Evolutionary conservation across 92 coral and sea anemone species (phyloP).

Genomic region (Phymanthus crucifer): DNA sequence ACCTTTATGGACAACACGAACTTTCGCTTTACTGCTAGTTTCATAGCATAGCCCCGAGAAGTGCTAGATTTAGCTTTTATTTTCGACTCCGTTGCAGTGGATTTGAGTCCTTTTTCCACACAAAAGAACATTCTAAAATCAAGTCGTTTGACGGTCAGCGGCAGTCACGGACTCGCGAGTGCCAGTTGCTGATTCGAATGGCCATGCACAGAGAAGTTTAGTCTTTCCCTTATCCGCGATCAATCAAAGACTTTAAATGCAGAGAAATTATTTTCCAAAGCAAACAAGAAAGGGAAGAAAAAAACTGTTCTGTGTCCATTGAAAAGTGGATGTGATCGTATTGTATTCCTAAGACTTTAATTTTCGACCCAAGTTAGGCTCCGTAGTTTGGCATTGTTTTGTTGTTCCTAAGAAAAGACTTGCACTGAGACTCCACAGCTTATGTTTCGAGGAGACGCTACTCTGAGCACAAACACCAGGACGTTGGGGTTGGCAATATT

Average conservation of each 20-base stretch:
- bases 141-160: background rate
- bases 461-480: conserved; percentile 1
- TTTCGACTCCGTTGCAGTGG: conserved; percentile 21
- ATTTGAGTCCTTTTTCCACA: background rate
- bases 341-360: background rate
- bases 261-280: background rate
- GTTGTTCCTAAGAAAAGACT: background rate
- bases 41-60: conserved; percentile 11
- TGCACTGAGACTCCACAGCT: background rate
- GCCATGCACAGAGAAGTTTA: background rate
- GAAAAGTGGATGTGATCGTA: background rate
- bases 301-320: background rate
- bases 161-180: background rate
- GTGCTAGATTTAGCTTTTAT: conserved; percentile 14
- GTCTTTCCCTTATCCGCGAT: background rate
- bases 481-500: background rate
- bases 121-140: conserved; percentile 3
- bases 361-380: background rate
- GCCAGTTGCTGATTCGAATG: conserved; percentile 9
- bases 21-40: conserved; percentile 21
- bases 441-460: conserved; percentile 1
- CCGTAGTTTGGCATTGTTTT: background rate
- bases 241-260: background rate
- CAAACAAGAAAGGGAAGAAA: background rate
- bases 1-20: conserved; percentile 46